Percentiles rank a stretch among this genome's conserved stretches.
Conservation (phyloP, 2,797 vertebrate species). For the Macropus fuliginosus region DNA sequence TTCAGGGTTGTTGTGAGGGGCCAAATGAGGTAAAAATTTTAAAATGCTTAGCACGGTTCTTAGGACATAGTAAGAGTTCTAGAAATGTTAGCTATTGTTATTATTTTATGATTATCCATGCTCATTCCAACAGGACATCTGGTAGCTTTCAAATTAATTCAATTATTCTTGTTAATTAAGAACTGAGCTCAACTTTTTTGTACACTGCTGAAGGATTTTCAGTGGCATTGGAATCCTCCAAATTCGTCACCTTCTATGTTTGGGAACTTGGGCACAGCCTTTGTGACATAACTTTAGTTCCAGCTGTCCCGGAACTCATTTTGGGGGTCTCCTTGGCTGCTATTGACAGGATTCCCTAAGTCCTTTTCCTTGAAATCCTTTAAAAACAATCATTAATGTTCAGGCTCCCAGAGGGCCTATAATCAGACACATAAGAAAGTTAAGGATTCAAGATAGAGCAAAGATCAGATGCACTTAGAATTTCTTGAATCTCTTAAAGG, state of each 20-base stretch:
- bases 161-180: not conserved
- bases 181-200: not conserved
- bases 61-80: not conserved
- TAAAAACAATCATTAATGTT: not conserved
- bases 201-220: not conserved
- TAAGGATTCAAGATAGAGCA: not conserved
- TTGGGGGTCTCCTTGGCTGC: not conserved
- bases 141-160: not conserved
- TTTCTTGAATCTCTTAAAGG: not conserved
- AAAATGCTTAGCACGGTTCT: not conserved
- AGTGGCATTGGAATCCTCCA: not conserved
- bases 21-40: not conserved
- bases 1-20: not conserved
- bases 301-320: not conserved
- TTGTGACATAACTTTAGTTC: not conserved
- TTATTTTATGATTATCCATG: not conserved
- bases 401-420: not conserved
- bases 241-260: not conserved
- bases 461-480: not conserved
- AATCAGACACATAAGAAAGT: slow-evolving; percentile 17
- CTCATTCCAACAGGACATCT: not conserved
- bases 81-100: not conserved
- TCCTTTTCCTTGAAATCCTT: slow-evolving; percentile 7
- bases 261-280: not conserved
- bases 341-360: not conserved